Conservation (phyloP, 2,888 invertebrate genomes). For the Cantharis flavilabris region DNA sequence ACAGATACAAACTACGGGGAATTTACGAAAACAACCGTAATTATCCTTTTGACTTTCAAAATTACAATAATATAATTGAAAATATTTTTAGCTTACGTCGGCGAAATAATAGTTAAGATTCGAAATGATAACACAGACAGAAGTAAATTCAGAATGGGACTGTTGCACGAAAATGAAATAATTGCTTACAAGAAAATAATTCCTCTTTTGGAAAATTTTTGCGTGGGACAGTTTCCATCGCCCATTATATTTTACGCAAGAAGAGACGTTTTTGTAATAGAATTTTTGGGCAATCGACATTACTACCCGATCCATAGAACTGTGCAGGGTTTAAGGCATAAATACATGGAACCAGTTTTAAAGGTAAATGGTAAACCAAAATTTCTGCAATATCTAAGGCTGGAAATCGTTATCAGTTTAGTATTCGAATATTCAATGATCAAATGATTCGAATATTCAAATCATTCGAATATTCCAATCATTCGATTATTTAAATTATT, state of each 20-base stretch:
- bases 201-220: not conserved
- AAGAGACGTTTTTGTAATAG: not conserved
- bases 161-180: not conserved
- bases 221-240: not conserved
- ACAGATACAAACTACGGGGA: not conserved
- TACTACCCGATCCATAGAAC: not conserved
- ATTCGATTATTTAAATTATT: too few species aligned
- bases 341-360: not conserved
- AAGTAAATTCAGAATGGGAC: not conserved
- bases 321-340: not conserved
- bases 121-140: not conserved
- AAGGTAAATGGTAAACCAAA: too few species aligned
- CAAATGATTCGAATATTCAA: too few species aligned
- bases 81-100: not conserved
- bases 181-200: not conserved
- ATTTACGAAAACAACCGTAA: not conserved
- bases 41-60: not conserved
- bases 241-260: not conserved
- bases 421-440: too few species aligned
- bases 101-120: not conserved
- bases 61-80: not conserved
- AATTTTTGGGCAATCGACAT: not conserved
- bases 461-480: too few species aligned
- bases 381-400: too few species aligned
- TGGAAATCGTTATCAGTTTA: too few species aligned